Evolutionary conservation across 2,113 vertebrate genomes (phyloP).

Genomic region (Malurus alboscapulatus): DNA sequence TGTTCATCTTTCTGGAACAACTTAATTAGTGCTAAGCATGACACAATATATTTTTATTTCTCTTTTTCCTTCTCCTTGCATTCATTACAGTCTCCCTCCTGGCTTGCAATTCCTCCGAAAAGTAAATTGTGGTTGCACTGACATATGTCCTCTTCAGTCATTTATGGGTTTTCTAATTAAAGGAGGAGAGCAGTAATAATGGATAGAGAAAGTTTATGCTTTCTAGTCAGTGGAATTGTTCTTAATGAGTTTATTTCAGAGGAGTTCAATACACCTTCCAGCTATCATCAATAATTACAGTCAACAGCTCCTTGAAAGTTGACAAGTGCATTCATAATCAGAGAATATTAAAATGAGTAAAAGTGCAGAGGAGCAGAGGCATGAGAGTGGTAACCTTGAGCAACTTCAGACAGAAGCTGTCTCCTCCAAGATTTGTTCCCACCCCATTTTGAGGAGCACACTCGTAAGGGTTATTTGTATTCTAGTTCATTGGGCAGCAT

Average conservation of each 20-base stretch:
- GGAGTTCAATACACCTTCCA: not conserved
- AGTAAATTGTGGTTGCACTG: not conserved
- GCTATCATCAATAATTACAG: constrained; percentile 2
- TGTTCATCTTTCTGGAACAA: not conserved
- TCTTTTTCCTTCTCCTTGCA: not conserved
- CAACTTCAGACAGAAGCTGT: not conserved
- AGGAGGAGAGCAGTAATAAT: not conserved
- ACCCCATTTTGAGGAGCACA: not conserved
- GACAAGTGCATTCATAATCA: not conserved
- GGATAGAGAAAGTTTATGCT: not conserved
- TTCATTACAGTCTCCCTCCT: not conserved
- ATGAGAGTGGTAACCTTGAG: not conserved
- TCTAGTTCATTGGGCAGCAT: not conserved
- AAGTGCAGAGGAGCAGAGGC: not conserved
- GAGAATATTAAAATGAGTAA: not conserved
- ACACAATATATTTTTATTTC: not conserved
- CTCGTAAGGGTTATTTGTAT: not conserved
- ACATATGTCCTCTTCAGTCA: not conserved
- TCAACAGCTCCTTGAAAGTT: not conserved
- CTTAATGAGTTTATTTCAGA: constrained; percentile 36
- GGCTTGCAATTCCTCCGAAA: not conserved
- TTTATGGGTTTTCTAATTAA: not conserved
- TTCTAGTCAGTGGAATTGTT: constrained; percentile 3
- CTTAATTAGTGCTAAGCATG: not conserved
- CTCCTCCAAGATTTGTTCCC: not conserved